These are phyloP conservation scores for Periplaneta americana DNA, from an alignment of 1,140 invertebrate species.

Conservation along the genomic window DNA sequence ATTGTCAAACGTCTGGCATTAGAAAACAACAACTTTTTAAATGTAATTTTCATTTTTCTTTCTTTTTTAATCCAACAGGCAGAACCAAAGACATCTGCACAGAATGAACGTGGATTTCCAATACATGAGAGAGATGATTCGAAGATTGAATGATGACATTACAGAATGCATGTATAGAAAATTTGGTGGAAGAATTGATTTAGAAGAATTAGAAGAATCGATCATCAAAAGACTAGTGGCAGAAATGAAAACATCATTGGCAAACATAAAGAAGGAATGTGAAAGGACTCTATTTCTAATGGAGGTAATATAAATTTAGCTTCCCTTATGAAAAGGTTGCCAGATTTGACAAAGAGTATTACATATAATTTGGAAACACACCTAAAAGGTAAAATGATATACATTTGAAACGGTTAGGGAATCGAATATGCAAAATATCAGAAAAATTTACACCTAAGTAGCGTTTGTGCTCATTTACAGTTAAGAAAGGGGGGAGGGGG, in stretches of 20 bases:
- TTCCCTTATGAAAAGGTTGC: no score
- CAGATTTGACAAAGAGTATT: no score
- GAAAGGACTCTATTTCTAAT: conserved; percentile 32
- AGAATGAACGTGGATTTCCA: conserved; percentile 45
- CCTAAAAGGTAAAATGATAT: no score
- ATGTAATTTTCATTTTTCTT: background rate
- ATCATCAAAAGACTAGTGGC: conserved; percentile 46
- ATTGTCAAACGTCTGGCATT: no score
- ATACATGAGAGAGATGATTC: conserved; percentile 46
- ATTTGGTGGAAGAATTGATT: conserved; percentile 48
- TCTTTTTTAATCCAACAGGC: no score
- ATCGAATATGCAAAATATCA: no score
- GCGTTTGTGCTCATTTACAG: no score
- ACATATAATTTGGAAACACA: no score
- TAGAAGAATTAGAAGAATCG: conserved; percentile 48
- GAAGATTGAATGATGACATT: conserved; percentile 41
- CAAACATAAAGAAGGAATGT: conserved; percentile 38
- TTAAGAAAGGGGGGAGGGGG: no score
- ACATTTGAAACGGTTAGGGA: no score
- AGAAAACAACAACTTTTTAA: background rate
- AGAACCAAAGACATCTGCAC: background rate
- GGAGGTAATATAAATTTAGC: no score
- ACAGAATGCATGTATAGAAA: conserved; percentile 46
- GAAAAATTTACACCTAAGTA: no score
- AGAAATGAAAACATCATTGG: conserved; percentile 42